Percentiles rank a stretch among this genome's conserved stretches.
Conservation (phyloP, 2,797 vertebrate genomes). For the Ctenopoma multispine region DNA sequence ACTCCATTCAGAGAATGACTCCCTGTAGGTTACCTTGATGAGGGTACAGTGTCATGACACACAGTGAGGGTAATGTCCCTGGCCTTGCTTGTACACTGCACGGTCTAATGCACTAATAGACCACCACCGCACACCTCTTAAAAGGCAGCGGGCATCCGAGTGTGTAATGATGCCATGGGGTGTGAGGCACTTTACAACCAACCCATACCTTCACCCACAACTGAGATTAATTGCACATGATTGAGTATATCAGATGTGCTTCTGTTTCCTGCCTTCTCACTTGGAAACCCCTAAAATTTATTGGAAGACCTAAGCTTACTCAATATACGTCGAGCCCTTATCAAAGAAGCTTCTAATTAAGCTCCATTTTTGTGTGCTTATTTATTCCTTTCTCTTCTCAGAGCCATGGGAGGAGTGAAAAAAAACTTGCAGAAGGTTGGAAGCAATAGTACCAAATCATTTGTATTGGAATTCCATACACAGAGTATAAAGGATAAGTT, state of each 20-base stretch:
- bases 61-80: conserved; percentile 74
- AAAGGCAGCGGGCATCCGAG: conserved; percentile 68
- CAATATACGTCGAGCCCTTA: conserved; percentile 74
- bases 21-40: conserved; percentile 67
- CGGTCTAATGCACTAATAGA: conserved; percentile 79
- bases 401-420: conserved; percentile 9
- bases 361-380: conserved; percentile 56
- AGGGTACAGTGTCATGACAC: conserved; percentile 72
- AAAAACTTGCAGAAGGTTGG: conserved; percentile 31
- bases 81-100: conserved; percentile 78
- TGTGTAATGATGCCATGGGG: conserved; percentile 76
- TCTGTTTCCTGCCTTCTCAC: conserved; percentile 59
- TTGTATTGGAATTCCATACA: neutral
- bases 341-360: conserved; percentile 69
- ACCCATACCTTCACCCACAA: conserved; percentile 67
- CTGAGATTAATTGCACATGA: conserved; percentile 83
- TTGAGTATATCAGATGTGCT: conserved; percentile 74
- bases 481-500: too few relatives aligned
- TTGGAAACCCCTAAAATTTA: conserved; percentile 69
- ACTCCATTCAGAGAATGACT: conserved; percentile 65
- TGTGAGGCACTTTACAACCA: conserved; percentile 73
- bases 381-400: conserved; percentile 30
- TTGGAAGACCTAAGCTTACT: conserved; percentile 63
- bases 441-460: neutral
- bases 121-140: conserved; percentile 66